Evolutionary conservation across 92 coral and sea anemone species (phyloP).

Genomic region (Palythoa caribaeorum): DNA sequence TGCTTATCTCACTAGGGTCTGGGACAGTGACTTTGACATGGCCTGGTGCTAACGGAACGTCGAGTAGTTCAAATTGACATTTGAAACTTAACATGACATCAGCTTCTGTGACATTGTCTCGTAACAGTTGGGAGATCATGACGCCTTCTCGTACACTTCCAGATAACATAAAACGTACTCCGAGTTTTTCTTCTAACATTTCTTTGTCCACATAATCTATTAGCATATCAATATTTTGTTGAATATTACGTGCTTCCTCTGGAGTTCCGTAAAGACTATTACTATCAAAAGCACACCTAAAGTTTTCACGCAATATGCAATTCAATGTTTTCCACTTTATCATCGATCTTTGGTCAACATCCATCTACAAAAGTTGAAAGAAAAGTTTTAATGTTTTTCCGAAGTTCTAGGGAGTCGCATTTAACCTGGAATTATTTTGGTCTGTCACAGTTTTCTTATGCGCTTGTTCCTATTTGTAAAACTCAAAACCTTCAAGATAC

Average conservation of each 20-base stretch:
- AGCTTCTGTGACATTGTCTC: neutral
- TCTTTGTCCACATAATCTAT: neutral
- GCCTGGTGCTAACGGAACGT: slow-evolving; percentile 26
- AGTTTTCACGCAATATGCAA: neutral
- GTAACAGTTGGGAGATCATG: neutral
- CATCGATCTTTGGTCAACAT: neutral
- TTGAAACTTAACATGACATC: slow-evolving; percentile 33
- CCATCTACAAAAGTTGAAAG: neutral
- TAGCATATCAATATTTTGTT: neutral
- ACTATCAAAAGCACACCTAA: too few relatives aligned
- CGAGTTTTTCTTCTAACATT: neutral
- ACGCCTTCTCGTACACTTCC: slow-evolving; percentile 38
- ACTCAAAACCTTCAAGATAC: too few relatives aligned
- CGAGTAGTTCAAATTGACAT: neutral
- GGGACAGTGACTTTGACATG: neutral
- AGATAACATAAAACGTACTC: neutral
- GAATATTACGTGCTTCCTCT: neutral
- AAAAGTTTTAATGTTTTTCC: too few relatives aligned
- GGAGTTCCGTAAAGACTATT: too few relatives aligned
- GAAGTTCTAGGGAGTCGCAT: too few relatives aligned
- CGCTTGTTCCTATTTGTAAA: too few relatives aligned
- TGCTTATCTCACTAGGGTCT: neutral
- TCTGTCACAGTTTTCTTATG: too few relatives aligned
- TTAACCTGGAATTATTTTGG: too few relatives aligned
- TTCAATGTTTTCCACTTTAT: slow-evolving; percentile 16